Percentiles rank a stretch among this genome's conserved stretches.
Evolutionary conservation across 1,140 invertebrate genomes (phyloP).

Genomic region (Melipona quadrifasciata): DNA sequence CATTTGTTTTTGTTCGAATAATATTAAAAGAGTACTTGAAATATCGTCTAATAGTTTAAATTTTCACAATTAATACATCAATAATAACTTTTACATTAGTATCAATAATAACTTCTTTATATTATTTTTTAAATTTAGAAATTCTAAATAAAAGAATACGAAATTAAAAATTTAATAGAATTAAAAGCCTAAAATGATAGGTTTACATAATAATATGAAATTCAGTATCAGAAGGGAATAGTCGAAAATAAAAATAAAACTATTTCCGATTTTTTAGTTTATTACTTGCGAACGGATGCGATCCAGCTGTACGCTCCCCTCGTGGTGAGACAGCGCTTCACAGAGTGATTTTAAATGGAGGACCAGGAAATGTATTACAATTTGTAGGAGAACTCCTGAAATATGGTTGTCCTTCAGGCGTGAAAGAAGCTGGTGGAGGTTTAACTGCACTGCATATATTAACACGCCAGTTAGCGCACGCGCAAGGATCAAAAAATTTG

Average conservation of each 20-base stretch:
- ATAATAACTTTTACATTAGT: neutral
- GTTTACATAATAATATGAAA: neutral
- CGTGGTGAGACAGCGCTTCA: conserved; percentile 79
- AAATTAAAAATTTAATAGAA: neutral
- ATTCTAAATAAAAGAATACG: neutral
- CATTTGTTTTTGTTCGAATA: neutral
- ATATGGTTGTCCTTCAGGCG: conserved; percentile 74
- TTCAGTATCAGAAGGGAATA: neutral
- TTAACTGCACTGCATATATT: conserved; percentile 78
- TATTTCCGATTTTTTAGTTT: conserved; percentile 56
- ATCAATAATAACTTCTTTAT: neutral
- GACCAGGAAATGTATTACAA: conserved; percentile 68
- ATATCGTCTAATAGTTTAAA: no score
- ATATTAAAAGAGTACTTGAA: neutral
- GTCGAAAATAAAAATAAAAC: neutral
- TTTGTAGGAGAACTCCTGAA: conserved; percentile 75
- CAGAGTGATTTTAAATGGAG: conserved; percentile 74
- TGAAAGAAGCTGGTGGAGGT: conserved; percentile 78
- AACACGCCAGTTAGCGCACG: conserved; percentile 72
- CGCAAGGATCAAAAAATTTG: conserved; percentile 65
- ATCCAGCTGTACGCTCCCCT: conserved; percentile 76
- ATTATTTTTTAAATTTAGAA: neutral
- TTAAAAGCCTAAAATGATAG: neutral
- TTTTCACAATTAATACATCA: no score
- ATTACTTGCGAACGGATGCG: conserved; percentile 76